Evolutionary conservation across 2,113 vertebrate genomes (phyloP), one percentile per base, ranked within the genome.

Genomic region (Platycercus adscitus): DNA sequence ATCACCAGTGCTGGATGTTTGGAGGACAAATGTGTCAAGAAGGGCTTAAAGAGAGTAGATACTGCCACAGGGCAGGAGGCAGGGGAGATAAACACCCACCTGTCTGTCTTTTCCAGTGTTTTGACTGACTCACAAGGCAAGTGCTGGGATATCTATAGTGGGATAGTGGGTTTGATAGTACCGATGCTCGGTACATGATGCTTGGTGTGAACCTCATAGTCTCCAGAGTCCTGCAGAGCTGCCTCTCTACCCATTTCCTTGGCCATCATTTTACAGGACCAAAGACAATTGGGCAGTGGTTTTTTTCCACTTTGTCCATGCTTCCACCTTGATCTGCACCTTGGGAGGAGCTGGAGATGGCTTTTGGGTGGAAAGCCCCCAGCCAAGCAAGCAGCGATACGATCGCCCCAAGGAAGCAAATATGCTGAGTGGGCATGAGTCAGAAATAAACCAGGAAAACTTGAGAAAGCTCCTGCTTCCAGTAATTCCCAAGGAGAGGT

Each of bases 401-500:
- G 10, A 35, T 64, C 86, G 11, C n/a, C 43, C 33, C 0, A 0
- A 21, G 14, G 65, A 35, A 79, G 17, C 3, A 68, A 96, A 96
- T 6, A 5, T 1, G 94, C 96, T 97, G 97, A 97, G 12, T 1
- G 29, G 73, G 73, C 91, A 89, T 53, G 70, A 86, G 46, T 10
- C 1, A 0, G 86, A 71, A 96, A 85, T 33, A 80, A 91, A 91
- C 26, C 35, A 75, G 85, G 78, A 94, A 95, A 93, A 91, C 81
- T 69, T 33, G 66, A 89, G 87, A 93, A 85, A 88, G 86, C 81
- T 87, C 93, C 50, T 15, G 39, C 93, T 95, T 96, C 97, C 96
- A 93, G 90, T 88, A 97, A 97, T 97, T 97, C 96, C 97, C 96
- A 95, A 84, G 46, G 84, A 96, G 78, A 92, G 89, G 95, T 96